Evolutionary conservation across 2,797 vertebrate genomes (phyloP).

Genomic region (Anguilla marmorata): DNA sequence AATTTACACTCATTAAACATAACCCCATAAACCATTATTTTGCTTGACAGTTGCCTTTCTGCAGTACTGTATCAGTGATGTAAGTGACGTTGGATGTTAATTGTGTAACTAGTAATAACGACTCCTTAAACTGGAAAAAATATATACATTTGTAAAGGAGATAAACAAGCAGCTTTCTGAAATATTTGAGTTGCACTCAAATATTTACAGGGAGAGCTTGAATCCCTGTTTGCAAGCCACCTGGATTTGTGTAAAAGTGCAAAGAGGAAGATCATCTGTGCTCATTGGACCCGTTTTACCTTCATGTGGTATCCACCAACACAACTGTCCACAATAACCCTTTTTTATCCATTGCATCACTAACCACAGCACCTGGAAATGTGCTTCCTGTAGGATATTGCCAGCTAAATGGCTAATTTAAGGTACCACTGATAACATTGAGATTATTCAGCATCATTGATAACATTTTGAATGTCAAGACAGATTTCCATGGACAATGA

Average conservation of each 20-base stretch:
- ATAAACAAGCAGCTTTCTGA: neutral
- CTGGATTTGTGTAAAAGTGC: neutral
- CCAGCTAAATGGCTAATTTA: neutral
- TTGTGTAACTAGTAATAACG: neutral
- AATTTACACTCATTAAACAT: neutral
- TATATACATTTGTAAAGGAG: neutral
- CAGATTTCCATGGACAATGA: neutral
- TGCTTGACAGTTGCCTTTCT: neutral
- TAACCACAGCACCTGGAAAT: neutral
- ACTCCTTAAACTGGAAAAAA: neutral
- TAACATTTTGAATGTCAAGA: neutral
- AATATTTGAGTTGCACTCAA: neutral
- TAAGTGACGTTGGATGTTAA: neutral
- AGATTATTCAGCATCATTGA: neutral
- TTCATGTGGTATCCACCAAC: neutral
- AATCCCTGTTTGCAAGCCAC: neutral
- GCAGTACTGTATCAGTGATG: neutral
- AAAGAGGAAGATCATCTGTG: neutral
- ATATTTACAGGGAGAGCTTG: neutral
- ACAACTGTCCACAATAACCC: neutral
- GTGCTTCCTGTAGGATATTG: neutral
- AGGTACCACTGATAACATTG: neutral
- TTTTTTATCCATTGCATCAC: neutral
- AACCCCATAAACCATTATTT: neutral
- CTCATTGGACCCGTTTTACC: neutral